Base-by-base conservation (phyloP, 2,888 invertebrate genomes). In the Tyria jacobaeae region DNA sequence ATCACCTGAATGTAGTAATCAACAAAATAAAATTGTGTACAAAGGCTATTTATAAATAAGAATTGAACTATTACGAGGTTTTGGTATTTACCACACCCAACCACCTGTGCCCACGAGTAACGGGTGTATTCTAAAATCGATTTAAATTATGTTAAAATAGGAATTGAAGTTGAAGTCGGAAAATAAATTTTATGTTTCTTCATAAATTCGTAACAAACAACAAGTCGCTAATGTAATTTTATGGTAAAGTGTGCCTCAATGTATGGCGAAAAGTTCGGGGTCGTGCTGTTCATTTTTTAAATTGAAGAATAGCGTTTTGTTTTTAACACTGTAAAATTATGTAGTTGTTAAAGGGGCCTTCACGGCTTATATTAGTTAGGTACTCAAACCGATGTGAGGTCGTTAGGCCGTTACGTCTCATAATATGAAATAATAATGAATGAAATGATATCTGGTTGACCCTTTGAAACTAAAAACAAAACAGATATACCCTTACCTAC, bases 21-120 rank as follows among this genome's bases (percentile, higher is more conserved):
- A 71, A 78, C 68, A 74, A 74, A 79, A 74, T 76, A 66, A 73
- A 75, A 70, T 54, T 17, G 34, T 48, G 53, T 66, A 76, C 70
- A 70, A 71, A 69, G 57, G 58, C 68, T 67, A 68, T 80, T 75
- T 71, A 75, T 62, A 74, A 71, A 70, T 74, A 75, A 66, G 66
- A 71, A 66, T 71, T 62, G 70, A 70, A 75, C 71, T 65, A 64
- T 70, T 61, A 70, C 35, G 57, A 55, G 54, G 50, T 71, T 62
- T 68, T 66, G 69, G 67, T 73, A 75, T 77, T 73, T 70, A 73
- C 65, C 73, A 62, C 59, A 57, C 66, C 64, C 73, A 73, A 64
- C 62, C 64, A 69, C 64, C 59, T 70, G 68, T 75, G 66, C 49
- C 62, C 60, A 53, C 56, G 56, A 69, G 62, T 35, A 2, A 15